These are phyloP conservation scores for Rostratula benghalensis DNA, from an alignment of 2,113 vertebrate genomes.

Conservation along the genomic window DNA sequence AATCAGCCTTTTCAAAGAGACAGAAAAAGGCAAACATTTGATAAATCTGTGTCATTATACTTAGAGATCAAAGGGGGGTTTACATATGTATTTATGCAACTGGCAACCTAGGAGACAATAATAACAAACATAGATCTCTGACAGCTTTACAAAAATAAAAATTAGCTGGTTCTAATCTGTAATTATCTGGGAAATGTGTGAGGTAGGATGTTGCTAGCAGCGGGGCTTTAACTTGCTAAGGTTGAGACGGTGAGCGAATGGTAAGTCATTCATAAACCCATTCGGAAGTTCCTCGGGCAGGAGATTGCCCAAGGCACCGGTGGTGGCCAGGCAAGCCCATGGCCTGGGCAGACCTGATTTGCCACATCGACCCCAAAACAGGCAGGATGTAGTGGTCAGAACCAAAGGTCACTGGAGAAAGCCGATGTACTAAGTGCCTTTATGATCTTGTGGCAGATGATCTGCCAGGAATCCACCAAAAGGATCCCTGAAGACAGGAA, in stretches of 20 bases:
- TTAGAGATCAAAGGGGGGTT: slow-evolving; percentile 71
- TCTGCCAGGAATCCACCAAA: neutral
- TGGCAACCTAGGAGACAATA: slow-evolving; percentile 68
- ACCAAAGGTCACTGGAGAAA: neutral
- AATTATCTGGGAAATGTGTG: slow-evolving; percentile 45
- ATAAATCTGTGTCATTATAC: slow-evolving; percentile 77
- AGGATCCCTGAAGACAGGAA: neutral
- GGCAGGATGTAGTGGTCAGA: neutral
- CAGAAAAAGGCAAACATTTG: slow-evolving; percentile 78
- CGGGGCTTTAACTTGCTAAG: neutral
- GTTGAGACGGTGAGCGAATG: neutral
- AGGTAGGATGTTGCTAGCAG: neutral
- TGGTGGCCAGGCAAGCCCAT: neutral
- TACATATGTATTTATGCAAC: slow-evolving; percentile 72
- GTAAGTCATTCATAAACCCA: neutral
- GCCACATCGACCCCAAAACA: rapidly evolving
- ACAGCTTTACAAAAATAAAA: slow-evolving; percentile 68
- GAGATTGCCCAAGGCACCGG: neutral
- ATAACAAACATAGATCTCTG: slow-evolving; percentile 51
- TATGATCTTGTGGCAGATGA: neutral
- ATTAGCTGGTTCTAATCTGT: slow-evolving; percentile 61
- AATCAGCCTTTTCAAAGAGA: slow-evolving; percentile 75
- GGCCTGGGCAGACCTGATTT: neutral
- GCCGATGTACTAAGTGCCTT: neutral
- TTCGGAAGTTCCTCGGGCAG: neutral